Percentiles rank a stretch among this genome's conserved stretches.
phyloP scores from a whole-genome alignment of 2,888 invertebrate species.

The Spilarctia lutea region DNA sequence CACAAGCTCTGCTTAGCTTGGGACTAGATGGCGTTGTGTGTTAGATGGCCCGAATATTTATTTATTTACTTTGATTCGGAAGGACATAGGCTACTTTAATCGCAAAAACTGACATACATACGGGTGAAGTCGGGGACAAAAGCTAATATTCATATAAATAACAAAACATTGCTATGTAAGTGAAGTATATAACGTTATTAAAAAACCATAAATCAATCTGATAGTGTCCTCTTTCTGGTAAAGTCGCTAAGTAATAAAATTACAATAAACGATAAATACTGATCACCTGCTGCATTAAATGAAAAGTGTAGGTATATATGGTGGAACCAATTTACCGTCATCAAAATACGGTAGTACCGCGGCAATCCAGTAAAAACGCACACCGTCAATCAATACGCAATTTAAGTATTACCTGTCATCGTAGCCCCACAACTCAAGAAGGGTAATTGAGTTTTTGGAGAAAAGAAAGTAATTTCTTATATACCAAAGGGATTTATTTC shows the following conservation, averaged over 20 bases:
- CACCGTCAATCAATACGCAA: slow-evolving; percentile 5
- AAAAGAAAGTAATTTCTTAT: neutral
- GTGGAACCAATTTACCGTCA: neutral
- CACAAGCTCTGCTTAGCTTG: too few species aligned
- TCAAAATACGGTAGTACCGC: neutral
- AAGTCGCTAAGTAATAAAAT: neutral
- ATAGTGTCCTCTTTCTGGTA: neutral
- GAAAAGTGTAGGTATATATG: neutral
- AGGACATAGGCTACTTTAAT: too few species aligned
- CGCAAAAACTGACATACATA: too few species aligned
- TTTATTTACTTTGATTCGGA: too few species aligned
- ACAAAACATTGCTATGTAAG: neutral
- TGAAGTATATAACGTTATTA: neutral
- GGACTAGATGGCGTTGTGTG: too few species aligned
- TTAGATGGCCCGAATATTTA: too few species aligned
- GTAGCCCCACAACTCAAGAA: neutral
- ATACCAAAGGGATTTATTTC: neutral
- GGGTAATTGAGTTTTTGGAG: slow-evolving; percentile 1
- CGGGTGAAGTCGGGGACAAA: too few species aligned
- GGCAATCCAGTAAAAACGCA: neutral
- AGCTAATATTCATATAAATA: too few species aligned
- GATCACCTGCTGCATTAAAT: neutral
- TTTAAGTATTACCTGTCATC: slow-evolving; percentile 1
- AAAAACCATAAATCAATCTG: neutral
- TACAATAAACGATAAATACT: neutral